These are phyloP conservation scores for Trematomus bernacchii DNA, from an alignment of 2,797 vertebrate genomes.

Conservation along the genomic window DNA sequence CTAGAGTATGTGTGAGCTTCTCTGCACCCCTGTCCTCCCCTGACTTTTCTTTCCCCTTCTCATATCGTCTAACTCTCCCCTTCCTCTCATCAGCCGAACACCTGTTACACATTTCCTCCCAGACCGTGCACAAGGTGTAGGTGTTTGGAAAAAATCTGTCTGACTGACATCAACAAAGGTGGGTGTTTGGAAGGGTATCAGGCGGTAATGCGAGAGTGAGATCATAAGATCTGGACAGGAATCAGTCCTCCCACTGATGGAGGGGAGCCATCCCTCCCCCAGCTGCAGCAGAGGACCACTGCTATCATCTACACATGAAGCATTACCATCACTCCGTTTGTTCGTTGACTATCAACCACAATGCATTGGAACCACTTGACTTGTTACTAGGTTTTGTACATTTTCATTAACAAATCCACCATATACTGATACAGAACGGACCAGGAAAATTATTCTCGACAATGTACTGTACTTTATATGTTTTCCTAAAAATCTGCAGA, in stretches of 20 bases:
- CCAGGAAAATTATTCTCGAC: background rate
- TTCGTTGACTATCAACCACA: background rate
- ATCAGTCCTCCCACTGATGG: slow-evolving; percentile 74
- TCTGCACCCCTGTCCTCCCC: slow-evolving; percentile 49
- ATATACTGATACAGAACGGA: background rate
- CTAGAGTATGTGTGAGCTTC: slow-evolving; percentile 1
- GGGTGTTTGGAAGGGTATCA: slow-evolving; percentile 79
- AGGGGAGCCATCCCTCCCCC: slow-evolving; percentile 61
- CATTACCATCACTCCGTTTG: slow-evolving; percentile 30
- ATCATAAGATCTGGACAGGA: slow-evolving; percentile 74
- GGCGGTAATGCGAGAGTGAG: slow-evolving; percentile 74
- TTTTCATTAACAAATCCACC: background rate
- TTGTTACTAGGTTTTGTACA: background rate
- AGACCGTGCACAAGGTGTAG: slow-evolving; percentile 76
- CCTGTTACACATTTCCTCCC: slow-evolving; percentile 83
- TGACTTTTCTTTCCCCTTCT: slow-evolving; percentile 51
- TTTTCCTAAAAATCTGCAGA: background rate
- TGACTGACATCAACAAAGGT: slow-evolving; percentile 77
- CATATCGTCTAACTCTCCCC: slow-evolving; percentile 49
- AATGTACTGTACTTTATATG: background rate
- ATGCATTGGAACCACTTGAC: background rate
- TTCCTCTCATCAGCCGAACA: slow-evolving; percentile 74
- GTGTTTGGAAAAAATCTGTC: slow-evolving; percentile 77
- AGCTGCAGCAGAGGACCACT: slow-evolving; percentile 53
- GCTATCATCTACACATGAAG: slow-evolving; percentile 43